phyloP scores from a whole-genome alignment of 2,113 vertebrate species.

The Cranoglanis bouderius region DNA sequence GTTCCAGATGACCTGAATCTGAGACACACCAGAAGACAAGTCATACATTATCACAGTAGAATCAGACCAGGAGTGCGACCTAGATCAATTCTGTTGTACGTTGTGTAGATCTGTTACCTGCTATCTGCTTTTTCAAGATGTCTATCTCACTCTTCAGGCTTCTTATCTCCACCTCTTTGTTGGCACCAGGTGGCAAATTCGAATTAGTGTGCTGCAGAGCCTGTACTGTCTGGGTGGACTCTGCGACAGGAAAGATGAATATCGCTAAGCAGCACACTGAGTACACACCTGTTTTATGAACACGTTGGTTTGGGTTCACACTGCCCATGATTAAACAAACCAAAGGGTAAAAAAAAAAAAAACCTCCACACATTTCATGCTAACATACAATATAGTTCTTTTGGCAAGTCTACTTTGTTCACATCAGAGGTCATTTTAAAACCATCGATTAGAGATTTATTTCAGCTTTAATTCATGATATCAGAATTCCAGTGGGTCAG shows the following conservation, averaged over 20 bases:
- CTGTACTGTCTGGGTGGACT: conserved; percentile 93
- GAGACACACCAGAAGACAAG: conserved; percentile 28
- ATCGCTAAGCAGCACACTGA: neutral
- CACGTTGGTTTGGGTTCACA: neutral
- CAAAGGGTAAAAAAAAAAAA: neutral
- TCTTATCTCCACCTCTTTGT: conserved; percentile 93
- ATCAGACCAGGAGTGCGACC: neutral
- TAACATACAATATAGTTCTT: too few species aligned
- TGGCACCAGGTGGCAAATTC: conserved; percentile 74
- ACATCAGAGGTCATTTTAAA: too few species aligned
- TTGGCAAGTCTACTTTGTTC: too few species aligned
- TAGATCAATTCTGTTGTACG: neutral
- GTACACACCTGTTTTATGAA: neutral
- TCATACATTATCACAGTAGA: neutral
- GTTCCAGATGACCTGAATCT: conserved; percentile 88
- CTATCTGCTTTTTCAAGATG: conserved; percentile 89
- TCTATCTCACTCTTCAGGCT: conserved; percentile 94
- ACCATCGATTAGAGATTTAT: too few species aligned
- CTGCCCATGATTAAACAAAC: neutral
- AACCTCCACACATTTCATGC: too few species aligned
- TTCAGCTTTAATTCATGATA: too few species aligned
- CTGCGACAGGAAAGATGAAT: conserved; percentile 60
- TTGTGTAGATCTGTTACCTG: conserved; percentile 73
- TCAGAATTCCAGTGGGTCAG: too few species aligned
- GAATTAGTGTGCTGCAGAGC: conserved; percentile 85